Conservation (phyloP, 2,888 invertebrate genomes). For the Drosophila kuntzei region DNA sequence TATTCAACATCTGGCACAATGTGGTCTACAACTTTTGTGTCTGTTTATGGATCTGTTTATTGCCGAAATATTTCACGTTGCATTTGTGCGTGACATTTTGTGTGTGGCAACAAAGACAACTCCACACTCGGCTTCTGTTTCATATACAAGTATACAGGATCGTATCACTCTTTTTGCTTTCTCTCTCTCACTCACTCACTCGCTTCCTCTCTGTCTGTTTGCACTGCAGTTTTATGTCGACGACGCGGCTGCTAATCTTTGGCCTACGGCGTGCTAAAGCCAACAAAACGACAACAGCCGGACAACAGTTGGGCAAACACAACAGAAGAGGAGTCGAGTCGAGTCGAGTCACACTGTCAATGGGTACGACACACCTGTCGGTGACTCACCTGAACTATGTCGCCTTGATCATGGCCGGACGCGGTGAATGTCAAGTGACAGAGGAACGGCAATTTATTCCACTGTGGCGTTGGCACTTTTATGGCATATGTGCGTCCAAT, state of each 20-base stretch:
- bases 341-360: too few relatives aligned
- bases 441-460: constrained; percentile 92
- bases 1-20: neutral
- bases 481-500: constrained; percentile 93
- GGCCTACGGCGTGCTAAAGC: constrained; percentile 59
- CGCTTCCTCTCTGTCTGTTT: constrained; percentile 22
- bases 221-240: constrained; percentile 69
- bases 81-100: constrained; percentile 33
- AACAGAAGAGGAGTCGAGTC: constrained; percentile 6
- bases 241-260: constrained; percentile 69
- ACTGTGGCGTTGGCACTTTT: constrained; percentile 90
- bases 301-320: constrained; percentile 40
- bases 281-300: constrained; percentile 56
- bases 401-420: constrained; percentile 94
- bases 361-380: constrained; percentile 9
- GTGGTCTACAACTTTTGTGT: constrained; percentile 13
- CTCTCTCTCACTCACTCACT: neutral
- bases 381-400: constrained; percentile 91
- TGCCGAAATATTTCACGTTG: constrained; percentile 62
- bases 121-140: constrained; percentile 11
- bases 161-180: neutral
- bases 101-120: constrained; percentile 5
- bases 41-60: constrained; percentile 24
- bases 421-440: constrained; percentile 97
- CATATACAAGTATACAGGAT: neutral